phyloP scores from a whole-genome alignment of 2,888 invertebrate species.

The Hipparchia semele region DNA sequence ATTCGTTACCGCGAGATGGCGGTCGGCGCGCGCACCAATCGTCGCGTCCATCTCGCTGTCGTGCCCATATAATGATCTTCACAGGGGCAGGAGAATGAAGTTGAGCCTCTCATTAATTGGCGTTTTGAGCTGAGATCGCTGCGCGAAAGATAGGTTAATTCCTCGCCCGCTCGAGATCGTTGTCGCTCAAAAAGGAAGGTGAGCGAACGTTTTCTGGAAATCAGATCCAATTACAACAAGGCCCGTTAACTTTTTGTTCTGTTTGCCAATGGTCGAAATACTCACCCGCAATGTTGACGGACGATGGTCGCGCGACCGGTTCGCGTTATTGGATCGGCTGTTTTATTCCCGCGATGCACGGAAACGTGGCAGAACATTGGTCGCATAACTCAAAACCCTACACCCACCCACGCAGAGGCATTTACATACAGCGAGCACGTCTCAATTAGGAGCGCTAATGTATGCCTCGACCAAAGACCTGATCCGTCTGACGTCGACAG shows the following conservation, averaged over 20 bases:
- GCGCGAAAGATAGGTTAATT: slow-evolving; percentile 83
- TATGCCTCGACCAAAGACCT: slow-evolving; percentile 78
- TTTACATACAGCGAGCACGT: slow-evolving; percentile 82
- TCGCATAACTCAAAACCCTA: slow-evolving; percentile 60
- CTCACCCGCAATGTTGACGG: slow-evolving; percentile 73
- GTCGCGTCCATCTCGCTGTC: slow-evolving; percentile 82
- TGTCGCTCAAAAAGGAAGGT: slow-evolving; percentile 82
- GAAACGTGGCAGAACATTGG: slow-evolving; percentile 58
- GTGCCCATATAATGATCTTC: slow-evolving; percentile 84
- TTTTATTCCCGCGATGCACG: slow-evolving; percentile 51
- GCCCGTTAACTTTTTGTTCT: slow-evolving; percentile 81
- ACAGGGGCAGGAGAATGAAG: slow-evolving; percentile 82
- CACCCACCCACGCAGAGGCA: slow-evolving; percentile 79
- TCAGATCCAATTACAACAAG: slow-evolving; percentile 82
- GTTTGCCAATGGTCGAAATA: slow-evolving; percentile 67
- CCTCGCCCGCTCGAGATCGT: slow-evolving; percentile 79
- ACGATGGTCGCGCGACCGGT: slow-evolving; percentile 60
- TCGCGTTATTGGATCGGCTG: slow-evolving; percentile 54
- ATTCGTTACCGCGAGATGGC: slow-evolving; percentile 82
- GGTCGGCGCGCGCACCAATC: slow-evolving; percentile 77
- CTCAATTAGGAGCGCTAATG: slow-evolving; percentile 83
- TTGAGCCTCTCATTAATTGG: slow-evolving; percentile 83
- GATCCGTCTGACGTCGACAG: slow-evolving; percentile 79
- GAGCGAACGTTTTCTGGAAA: slow-evolving; percentile 81
- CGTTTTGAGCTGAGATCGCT: slow-evolving; percentile 82